phyloP scores from a whole-genome alignment of 2,113 vertebrate genomes.

The Nothobranchius furzeri region DNA sequence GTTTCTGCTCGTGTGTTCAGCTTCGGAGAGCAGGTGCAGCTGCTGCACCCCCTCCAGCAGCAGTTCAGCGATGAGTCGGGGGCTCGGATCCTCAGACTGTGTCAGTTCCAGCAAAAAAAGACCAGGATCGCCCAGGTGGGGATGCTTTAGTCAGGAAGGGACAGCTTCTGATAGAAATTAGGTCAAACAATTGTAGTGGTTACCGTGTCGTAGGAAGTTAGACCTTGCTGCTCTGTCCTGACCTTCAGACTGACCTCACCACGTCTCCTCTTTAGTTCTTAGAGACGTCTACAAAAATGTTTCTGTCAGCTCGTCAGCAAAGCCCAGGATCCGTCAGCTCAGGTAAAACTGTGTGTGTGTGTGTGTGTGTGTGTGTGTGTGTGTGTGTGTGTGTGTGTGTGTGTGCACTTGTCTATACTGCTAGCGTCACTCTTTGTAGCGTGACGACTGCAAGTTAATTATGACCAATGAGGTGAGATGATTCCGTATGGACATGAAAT shows the following conservation, averaged over 20 bases:
- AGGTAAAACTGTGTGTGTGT: constrained; percentile 72
- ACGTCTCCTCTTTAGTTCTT: constrained; percentile 83
- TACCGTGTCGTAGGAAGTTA: no score
- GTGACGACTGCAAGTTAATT: no score
- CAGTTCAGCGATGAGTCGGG: constrained; percentile 92
- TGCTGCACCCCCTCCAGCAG: constrained; percentile 95
- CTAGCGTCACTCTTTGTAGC: no score
- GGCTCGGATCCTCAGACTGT: constrained; percentile 87
- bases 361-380: no score
- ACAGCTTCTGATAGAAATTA: no score
- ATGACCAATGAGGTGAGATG: no score
- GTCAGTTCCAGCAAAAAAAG: constrained; percentile 98
- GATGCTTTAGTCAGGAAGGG: neutral
- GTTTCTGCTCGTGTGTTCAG: constrained; percentile 63
- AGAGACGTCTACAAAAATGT: constrained; percentile 90
- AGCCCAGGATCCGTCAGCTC: constrained; percentile 77
- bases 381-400: no score
- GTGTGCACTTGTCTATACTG: no score
- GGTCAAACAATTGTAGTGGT: no score
- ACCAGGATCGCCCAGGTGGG: constrained; percentile 94
- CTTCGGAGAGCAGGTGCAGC: constrained; percentile 92
- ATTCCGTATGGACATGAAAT: no score
- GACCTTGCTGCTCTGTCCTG: neutral
- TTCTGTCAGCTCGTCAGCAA: constrained; percentile 86
- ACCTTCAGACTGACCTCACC: neutral